Base-by-base conservation (phyloP, 2,888 invertebrate genomes). In the Archips crataeganus region DNA sequence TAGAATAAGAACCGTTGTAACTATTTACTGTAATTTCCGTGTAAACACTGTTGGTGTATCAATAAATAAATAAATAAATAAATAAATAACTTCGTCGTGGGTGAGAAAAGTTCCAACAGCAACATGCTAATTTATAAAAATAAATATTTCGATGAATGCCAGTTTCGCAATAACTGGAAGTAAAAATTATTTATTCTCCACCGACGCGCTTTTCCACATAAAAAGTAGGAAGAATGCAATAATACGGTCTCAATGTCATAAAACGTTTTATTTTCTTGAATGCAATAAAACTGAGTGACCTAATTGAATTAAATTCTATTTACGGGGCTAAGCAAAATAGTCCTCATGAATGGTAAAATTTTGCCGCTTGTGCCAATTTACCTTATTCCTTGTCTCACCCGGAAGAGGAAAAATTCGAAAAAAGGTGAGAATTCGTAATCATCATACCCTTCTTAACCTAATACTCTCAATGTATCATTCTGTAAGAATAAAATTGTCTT, bases 351-450 rank as follows among this genome's bases (percentile, higher is more conserved):
- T 36, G 45, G 36, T 63, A 73, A 54, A 61, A 57, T 57, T 61
- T 69, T 54, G 54, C 64, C 66, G 65, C 65, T 45, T 59, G 49
- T 66, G 32, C 57, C 66, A 69, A 75, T 75, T 62, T 57, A 63
- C 69, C 69, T 71, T 15, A 36, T 32, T n/a, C 13, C 64, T 71
- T 64, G 71, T 76, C 69, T 71, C 23, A 15, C 36, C 39, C 42
- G 42, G 39, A 75, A 65, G 51, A 71, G 64, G 67, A 70, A 62
- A 51, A 73, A 68, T 67, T 67, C 39, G 45, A 15, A 45, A 68
- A 66, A 66, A 62, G 60, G 51, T 57, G 54, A 54, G 62, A 74
- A 70, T 66, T 61, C 65, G 57, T 67, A 71, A 71, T 67, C 57
- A 75, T 66, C 57, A 36, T 59, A 51, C 49, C 64, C 45, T 63